phyloP scores from a whole-genome alignment of 2,113 vertebrate genomes.

The Passer montanus region DNA sequence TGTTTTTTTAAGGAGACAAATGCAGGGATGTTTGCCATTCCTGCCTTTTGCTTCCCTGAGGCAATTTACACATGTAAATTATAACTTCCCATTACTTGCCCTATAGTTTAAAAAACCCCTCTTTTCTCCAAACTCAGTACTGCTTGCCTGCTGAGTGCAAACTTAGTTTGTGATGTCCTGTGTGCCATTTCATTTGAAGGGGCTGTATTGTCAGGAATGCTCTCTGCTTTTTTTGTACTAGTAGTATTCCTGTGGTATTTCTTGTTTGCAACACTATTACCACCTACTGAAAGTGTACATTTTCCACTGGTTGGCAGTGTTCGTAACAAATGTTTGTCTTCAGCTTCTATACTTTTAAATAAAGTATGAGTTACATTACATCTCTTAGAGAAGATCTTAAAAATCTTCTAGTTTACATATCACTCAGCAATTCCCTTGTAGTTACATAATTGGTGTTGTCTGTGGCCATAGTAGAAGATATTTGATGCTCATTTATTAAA shows the following conservation, averaged over 20 bases:
- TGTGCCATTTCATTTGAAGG: background rate
- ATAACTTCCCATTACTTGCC: background rate
- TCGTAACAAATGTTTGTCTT: background rate
- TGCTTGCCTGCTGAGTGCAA: background rate
- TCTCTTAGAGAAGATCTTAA: constrained; percentile 41
- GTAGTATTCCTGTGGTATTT: background rate
- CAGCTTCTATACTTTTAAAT: constrained; percentile 52
- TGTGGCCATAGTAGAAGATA: constrained; percentile 82
- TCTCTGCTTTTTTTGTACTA: background rate
- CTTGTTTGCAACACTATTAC: background rate
- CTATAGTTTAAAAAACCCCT: background rate
- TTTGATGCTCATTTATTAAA: constrained; percentile 97
- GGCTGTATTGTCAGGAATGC: background rate
- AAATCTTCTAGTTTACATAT: constrained; percentile 72
- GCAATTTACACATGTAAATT: background rate
- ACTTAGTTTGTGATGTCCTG: background rate
- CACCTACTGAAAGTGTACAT: background rate
- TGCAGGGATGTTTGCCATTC: background rate
- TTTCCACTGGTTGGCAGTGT: background rate
- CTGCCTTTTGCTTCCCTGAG: background rate
- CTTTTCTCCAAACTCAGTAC: background rate
- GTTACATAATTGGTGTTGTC: constrained; percentile 89
- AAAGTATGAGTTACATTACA: constrained; percentile 39
- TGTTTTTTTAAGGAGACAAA: background rate
- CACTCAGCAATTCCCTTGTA: constrained; percentile 68